Base-by-base conservation (phyloP, 1,140 invertebrate genomes). In the Diorhabda sublineata region DNA sequence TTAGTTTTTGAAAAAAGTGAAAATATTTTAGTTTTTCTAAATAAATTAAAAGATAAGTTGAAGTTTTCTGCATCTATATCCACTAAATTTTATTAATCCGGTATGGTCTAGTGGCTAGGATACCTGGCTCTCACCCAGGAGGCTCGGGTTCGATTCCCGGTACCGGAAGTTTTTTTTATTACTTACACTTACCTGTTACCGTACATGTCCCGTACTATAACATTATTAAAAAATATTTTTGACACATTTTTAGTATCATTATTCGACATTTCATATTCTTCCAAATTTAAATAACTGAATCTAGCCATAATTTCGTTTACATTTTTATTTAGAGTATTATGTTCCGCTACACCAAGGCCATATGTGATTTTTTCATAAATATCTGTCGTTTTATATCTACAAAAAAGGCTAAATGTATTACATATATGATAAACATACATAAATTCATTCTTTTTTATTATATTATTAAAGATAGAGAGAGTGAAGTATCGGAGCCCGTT, bases 101-200 rank as follows among this genome's bases (percentile, higher is more conserved):
- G 66, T 75, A 75, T 75, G 74, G 74, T 75, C 74, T 75, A 75
- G 74, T 75, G 74, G 74, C 72, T 75, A 75, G 74, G 74, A 75
- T 75, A 75, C 74, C 74, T 75, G 74, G 74, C 74, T 75, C 66
- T 75, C 74, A 75, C 74, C 74, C 74, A 75, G 74, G 74, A 75
- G 74, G 74, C 74, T 75, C 74, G 74, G 74, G 74, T 75, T 75
- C 74, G 74, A 75, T 75, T 75, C 74, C 74, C 74, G 74, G 74
- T 75, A 75, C 64, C 74, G 74, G 74, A 75, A 75, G 4, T 57
- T 61, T 66, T 68, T 71, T 66, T 69, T 68, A 41, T 69, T 66
- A 3, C 26, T 42, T 65, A 52, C 4, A 8, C 60, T 66, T 71
- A 80, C 79, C 76, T 80, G 44, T 79, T 77, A 64, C 77, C 74